Base-by-base conservation (phyloP, 1,140 invertebrate species). In the Heterodera carotae region DNA sequence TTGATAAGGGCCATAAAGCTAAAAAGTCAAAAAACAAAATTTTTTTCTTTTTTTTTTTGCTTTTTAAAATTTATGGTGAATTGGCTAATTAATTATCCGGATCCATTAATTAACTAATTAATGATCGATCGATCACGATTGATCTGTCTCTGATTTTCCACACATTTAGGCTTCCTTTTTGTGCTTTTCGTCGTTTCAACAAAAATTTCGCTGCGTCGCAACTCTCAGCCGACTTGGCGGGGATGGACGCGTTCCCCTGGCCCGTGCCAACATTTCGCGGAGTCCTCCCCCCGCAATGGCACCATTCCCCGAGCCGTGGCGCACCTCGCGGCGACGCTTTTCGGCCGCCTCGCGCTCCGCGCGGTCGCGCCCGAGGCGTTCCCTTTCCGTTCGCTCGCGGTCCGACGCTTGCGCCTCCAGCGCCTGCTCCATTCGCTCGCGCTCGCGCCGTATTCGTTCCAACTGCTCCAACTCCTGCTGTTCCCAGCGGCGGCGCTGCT, bases 391-490 rank as follows among this genome's bases (percentile, higher is more conserved):
- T 29, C 72, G 33, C 78, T 84, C 82, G 34, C 82, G 53, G 25
- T 66, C 62, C 10, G 80, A 15, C n/a, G 69, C 60, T 59, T 81
- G 66, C 27, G 71, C 43, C 62, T 85, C 81, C 15, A 83, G 75
- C 33, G 81, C 43, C 53, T 81, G 67, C 62, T 85, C 83, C 62
- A 73, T 80, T 60, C 76, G 78, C 66, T 86, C 84, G 12, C 85
- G 70, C 59, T 85, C 84, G 34, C 73, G 72, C 6, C 85, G 77
- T 12, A 85, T 29, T 29, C 83, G 78, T 43, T 88, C 78, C 34
- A 86, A 67, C 22, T 76, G 79, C 76, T 86, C 86, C 25, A 66
- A 33, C 62, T 85, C 78, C 76, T 83, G 76, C n/a, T 76, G 68
- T 60, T 88, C 84, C 29, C 74, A 80, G 36, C 76, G 75, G 43